These are phyloP conservation scores for Meliscaeva auricollis DNA, from an alignment of 2,888 invertebrate genomes.

Conservation along the genomic window DNA sequence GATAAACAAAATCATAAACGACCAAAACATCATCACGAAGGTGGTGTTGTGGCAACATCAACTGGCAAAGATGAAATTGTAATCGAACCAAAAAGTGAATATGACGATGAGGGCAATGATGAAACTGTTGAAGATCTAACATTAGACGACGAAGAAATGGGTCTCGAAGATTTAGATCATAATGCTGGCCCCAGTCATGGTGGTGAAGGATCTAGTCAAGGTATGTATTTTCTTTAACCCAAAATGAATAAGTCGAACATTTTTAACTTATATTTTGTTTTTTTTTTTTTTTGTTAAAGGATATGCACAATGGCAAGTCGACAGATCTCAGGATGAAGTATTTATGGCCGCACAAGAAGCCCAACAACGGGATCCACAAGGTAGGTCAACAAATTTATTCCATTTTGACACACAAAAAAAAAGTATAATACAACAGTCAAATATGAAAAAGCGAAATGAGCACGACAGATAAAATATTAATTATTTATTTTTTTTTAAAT, in stretches of 20 bases:
- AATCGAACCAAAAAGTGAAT: constrained; percentile 91
- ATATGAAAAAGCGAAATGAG: constrained; percentile 78
- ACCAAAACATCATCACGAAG: constrained; percentile 78
- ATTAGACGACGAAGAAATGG: constrained; percentile 91
- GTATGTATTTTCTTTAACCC: constrained; percentile 80
- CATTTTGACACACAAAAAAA: constrained; percentile 69
- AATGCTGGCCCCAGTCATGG: constrained; percentile 89
- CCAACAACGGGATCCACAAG: constrained; percentile 94
- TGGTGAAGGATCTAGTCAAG: constrained; percentile 90
- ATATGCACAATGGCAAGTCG: constrained; percentile 94
- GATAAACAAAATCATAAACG: constrained; percentile 83
- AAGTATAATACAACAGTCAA: constrained; percentile 45
- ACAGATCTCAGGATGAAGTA: constrained; percentile 93
- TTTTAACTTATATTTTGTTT: constrained; percentile 11
- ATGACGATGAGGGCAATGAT: constrained; percentile 88
- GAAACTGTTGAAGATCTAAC: constrained; percentile 94
- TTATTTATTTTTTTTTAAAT: constrained; percentile 33
- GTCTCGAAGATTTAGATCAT: constrained; percentile 86
- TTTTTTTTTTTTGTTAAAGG: constrained; percentile 85
- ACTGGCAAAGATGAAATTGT: constrained; percentile 81
- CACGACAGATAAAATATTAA: constrained; percentile 79
- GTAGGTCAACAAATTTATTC: constrained; percentile 86
- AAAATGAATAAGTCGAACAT: constrained; percentile 40
- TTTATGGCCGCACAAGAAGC: constrained; percentile 92
- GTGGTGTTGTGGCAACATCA: constrained; percentile 60